A percentile compares a stretch with the other conserved stretches of the same genome.
phyloP scores from a whole-genome alignment of 2,888 invertebrate species.

The Limnephilus marmoratus region DNA sequence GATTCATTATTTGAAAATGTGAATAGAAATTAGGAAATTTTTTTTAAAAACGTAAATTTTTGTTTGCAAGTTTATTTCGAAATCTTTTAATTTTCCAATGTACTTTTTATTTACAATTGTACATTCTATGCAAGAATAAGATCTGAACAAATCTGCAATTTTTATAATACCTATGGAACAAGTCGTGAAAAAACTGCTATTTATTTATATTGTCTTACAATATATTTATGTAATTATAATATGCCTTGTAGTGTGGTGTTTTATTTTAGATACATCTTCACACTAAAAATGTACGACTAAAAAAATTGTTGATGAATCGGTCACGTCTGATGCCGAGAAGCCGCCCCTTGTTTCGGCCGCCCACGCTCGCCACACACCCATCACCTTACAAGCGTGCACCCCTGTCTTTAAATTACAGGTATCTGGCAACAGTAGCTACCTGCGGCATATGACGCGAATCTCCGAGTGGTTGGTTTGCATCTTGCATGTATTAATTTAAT shows the following conservation, averaged over 20 bases:
- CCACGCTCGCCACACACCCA: neutral
- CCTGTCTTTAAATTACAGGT: neutral
- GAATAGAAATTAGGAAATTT: too few species aligned
- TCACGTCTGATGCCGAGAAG: neutral
- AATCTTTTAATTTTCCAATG: too few species aligned
- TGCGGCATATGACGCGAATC: neutral
- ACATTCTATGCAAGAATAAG: too few species aligned
- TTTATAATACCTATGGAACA: too few species aligned
- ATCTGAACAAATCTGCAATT: too few species aligned
- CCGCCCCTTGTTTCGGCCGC: neutral
- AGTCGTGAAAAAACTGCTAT: too few species aligned
- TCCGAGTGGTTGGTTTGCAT: neutral
- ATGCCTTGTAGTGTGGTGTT: neutral
- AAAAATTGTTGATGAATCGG: neutral
- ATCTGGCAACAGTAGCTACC: conserved; percentile 2
- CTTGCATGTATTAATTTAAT: neutral
- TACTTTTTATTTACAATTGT: too few species aligned
- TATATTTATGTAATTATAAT: neutral
- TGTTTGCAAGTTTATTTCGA: too few species aligned
- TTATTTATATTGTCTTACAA: neutral
- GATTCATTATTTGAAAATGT: too few species aligned
- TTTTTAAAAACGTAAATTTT: too few species aligned
- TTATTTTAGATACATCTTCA: neutral
- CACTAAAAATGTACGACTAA: neutral
- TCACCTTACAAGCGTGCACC: neutral